Percentiles rank a stretch among this genome's conserved stretches.
These are phyloP conservation scores for Thamnophis elegans DNA, from an alignment of 2,797 vertebrate genomes.

Conservation along the genomic window DNA sequence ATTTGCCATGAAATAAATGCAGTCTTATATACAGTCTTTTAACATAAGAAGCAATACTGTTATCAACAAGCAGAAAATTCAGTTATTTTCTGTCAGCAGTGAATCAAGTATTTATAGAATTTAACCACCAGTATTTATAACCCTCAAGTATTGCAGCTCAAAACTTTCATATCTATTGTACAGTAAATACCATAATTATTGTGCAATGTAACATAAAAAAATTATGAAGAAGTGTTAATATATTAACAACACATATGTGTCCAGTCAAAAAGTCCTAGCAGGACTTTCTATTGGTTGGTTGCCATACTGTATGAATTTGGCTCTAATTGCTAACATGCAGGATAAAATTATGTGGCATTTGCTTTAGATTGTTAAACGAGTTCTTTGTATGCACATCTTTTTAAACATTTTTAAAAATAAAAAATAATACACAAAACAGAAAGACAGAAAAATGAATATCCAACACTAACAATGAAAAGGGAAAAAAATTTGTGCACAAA, in stretches of 20 bases:
- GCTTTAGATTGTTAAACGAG: background rate
- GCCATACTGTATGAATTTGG: background rate
- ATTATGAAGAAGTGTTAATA: background rate
- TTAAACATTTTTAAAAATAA: no score
- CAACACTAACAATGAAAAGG: no score
- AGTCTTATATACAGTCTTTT: background rate
- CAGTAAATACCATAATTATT: background rate
- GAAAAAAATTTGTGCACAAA: no score
- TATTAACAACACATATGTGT: background rate
- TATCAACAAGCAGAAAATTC: background rate
- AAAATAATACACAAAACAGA: no score
- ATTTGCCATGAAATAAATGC: background rate
- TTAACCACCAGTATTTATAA: background rate
- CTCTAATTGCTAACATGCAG: background rate
- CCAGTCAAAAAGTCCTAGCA: background rate
- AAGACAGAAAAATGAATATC: no score
- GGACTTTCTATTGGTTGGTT: background rate
- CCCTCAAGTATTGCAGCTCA: background rate
- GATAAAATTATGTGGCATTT: background rate
- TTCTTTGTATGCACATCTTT: background rate
- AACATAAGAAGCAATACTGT: background rate
- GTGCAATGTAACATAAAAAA: background rate
- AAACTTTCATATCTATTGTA: background rate
- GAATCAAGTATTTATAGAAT: background rate
- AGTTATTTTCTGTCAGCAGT: background rate